These are phyloP conservation scores for Theonella swinhoei DNA, from an alignment of 37 sponge, comb jelly and placozoan genomes.

Conservation along the genomic window DNA sequence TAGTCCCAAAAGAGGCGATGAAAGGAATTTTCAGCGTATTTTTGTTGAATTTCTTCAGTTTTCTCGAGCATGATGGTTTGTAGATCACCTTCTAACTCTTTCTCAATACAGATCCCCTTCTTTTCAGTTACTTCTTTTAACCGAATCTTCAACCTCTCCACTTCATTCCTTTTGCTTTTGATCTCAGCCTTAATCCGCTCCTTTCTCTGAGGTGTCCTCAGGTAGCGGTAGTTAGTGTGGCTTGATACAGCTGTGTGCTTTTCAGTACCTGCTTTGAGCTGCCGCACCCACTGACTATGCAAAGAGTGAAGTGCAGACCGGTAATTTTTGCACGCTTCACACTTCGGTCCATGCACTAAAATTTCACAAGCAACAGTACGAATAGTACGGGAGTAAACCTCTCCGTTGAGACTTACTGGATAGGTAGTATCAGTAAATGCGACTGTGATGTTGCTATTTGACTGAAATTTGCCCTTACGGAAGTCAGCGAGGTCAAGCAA, in stretches of 20 bases:
- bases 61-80: neutral
- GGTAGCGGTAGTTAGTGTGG: neutral
- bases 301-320: neutral
- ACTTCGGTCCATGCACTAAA: conserved; percentile 4
- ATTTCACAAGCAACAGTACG: neutral
- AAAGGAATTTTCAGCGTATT: neutral
- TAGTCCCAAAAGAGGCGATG: neutral
- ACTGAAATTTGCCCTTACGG: neutral
- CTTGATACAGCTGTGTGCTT: neutral
- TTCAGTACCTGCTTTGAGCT: too few relatives aligned
- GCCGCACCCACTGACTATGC: neutral
- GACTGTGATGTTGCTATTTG: neutral
- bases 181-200: neutral
- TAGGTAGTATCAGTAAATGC: neutral
- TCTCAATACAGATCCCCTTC: conserved; percentile 2
- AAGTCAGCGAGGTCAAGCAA: neutral
- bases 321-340: neutral
- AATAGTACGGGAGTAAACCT: neutral
- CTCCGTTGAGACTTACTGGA: conserved; percentile 1
- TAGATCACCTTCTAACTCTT: conserved; percentile 1
- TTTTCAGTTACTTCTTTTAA: conserved; percentile 8
- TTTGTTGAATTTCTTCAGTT: neutral
- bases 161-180: neutral
- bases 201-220: conserved; percentile 2
- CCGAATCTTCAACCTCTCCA: neutral